Base-by-base conservation (phyloP, 1,140 invertebrate species). In the Ridgeia piscesae region DNA sequence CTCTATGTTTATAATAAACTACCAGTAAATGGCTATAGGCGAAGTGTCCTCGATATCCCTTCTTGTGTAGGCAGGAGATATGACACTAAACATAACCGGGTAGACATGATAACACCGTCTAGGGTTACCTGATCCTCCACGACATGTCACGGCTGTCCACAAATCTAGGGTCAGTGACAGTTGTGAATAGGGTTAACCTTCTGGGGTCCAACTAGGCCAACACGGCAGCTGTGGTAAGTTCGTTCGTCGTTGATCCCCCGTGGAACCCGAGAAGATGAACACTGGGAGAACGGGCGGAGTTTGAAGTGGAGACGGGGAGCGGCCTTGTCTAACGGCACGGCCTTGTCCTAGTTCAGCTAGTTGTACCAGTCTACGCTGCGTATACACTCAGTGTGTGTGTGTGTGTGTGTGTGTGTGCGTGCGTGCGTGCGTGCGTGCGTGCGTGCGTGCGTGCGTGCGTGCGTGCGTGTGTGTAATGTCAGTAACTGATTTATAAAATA, bases 141-240 rank as follows among this genome's bases (percentile, higher is more conserved):
- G 27, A 77, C 27, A 77, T 4, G 17, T 21, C 58, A 77, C 58
- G 17, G 58, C 58, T 77, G 58, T 77, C 58, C 58, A 77, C 58
- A 77, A 31, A 77, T 77, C 58, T 77, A 31, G 2, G 58, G 58
- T 17, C 58, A 77, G 58, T 77, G 58, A 77, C 58, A 77, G 58
- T 77, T 77, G 58, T 77, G 58, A 77, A 77, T 77, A 77, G 58
- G 58, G 58, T 77, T 77, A 77, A 77, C 58, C 27, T 77, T 77
- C 58, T 77, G 58, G 58, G 58, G 58, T 21, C 58, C 58, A 77
- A 77, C 58, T 77, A 77, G 58, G 58, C 58, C 58, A 77, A 17
- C 58, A 77, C 58, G 58, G 27, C 58, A 77, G 58, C 58, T 77
- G 58, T 77, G 58, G 6, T 77, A 77, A 31, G 58, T 77, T 77